These are phyloP conservation scores for Peromyscus maniculatus DNA, from an alignment of 2,113 vertebrate species.

Conservation along the genomic window DNA sequence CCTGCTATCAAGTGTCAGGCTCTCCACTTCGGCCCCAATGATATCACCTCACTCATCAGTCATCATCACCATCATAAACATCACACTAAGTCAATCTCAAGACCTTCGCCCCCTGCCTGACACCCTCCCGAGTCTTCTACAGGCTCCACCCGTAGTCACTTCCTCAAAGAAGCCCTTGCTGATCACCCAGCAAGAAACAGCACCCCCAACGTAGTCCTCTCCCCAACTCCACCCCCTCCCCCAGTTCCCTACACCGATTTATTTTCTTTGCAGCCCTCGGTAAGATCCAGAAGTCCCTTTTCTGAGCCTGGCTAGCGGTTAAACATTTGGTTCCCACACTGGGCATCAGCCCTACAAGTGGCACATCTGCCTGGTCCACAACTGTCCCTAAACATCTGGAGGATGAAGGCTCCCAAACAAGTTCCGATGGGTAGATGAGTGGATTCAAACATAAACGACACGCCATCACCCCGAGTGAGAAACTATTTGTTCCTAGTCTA, in stretches of 20 bases:
- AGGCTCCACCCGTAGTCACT: not conserved
- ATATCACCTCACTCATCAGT: not conserved
- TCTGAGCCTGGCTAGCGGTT: not conserved
- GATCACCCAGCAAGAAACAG: not conserved
- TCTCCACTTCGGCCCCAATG: not conserved
- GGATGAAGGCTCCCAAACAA: not conserved
- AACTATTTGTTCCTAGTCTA: not conserved
- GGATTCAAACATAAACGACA: too few relatives aligned
- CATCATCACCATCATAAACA: not conserved
- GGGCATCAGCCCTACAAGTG: not conserved
- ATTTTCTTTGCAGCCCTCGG: not conserved
- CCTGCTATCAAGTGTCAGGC: not conserved
- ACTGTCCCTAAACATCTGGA: not conserved
- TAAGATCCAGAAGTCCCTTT: not conserved
- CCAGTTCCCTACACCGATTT: not conserved
- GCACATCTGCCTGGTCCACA: not conserved
- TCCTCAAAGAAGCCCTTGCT: not conserved
- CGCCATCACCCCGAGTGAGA: not conserved
- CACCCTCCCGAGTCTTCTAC: too few relatives aligned
- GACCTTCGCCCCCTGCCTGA: not conserved
- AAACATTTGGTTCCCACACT: not conserved
- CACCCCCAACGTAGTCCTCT: not conserved
- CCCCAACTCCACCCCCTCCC: too few relatives aligned
- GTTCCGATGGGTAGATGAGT: not conserved
- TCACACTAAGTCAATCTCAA: too few relatives aligned